A percentile compares a stretch with the other conserved stretches of the same genome.
Conservation (phyloP, 2,797 vertebrate species). For the Salmo trutta region DNA sequence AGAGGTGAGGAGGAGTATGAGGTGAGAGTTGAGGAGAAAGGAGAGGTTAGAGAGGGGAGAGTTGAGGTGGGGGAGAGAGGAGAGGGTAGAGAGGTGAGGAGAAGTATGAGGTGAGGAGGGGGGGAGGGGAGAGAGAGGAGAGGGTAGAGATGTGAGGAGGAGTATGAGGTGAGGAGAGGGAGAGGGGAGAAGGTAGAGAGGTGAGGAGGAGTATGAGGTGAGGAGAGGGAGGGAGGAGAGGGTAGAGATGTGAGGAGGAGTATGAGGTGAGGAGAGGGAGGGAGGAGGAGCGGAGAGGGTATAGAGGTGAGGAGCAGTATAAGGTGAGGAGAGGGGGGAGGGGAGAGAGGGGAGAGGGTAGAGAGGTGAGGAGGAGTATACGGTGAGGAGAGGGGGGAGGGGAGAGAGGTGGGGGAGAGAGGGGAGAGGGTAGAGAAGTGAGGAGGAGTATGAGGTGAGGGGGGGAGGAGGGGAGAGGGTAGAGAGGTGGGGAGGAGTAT, state of each 20-base stretch:
- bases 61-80: too few species aligned
- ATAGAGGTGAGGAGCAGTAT: too few species aligned
- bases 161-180: not conserved
- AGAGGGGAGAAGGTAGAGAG: not conserved
- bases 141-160: too few species aligned
- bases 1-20: too few species aligned
- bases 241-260: too few species aligned
- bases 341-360: not conserved
- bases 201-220: too few species aligned
- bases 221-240: not conserved
- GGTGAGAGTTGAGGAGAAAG: too few species aligned
- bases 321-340: not conserved
- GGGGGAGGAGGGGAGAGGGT: not conserved
- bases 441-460: not conserved
- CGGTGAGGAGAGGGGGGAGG: not conserved
- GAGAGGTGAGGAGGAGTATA: not conserved
- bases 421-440: too few species aligned
- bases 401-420: too few species aligned
- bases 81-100: too few species aligned
- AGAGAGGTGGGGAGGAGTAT: too few species aligned
- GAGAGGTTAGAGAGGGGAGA: too few species aligned
- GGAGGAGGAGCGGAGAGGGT: not conserved
- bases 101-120: not conserved
- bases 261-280: not conserved
- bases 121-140: not conserved